These are phyloP conservation scores for Theonella swinhoei DNA, from an alignment of 37 sponge, comb jelly and placozoan genomes.

Conservation along the genomic window DNA sequence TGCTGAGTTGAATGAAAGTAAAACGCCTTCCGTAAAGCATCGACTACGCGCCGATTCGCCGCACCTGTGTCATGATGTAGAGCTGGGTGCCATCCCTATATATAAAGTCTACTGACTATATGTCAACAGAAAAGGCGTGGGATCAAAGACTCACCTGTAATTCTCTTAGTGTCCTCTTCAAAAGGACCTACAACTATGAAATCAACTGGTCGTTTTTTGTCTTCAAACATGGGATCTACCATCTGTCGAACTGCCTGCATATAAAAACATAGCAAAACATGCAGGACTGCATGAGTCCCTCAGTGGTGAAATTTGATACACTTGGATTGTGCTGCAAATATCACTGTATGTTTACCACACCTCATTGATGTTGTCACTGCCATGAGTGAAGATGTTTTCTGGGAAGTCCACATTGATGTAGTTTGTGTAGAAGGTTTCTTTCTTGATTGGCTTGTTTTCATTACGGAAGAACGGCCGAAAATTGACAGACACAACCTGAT, in stretches of 20 bases:
- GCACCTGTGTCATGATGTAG: too few relatives aligned
- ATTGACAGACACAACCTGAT: not conserved
- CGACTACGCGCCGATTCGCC: too few relatives aligned
- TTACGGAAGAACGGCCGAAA: not conserved
- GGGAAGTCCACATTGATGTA: not conserved
- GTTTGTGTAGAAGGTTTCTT: not conserved
- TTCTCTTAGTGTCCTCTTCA: slow-evolving; percentile 9
- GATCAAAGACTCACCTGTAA: slow-evolving; percentile 5
- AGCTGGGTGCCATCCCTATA: too few relatives aligned
- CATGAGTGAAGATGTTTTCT: not conserved
- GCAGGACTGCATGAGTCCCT: not conserved
- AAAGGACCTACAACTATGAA: slow-evolving; percentile 46
- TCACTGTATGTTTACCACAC: not conserved
- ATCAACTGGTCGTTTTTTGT: not conserved
- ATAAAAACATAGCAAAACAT: not conserved
- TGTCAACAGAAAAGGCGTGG: not conserved
- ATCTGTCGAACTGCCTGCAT: not conserved
- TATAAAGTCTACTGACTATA: too few relatives aligned
- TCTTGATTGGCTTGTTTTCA: not conserved
- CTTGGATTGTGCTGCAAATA: not conserved
- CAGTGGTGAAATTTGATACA: not conserved
- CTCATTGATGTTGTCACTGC: not conserved
- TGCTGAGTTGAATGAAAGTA: too few relatives aligned
- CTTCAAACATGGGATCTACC: not conserved
- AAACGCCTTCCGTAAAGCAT: too few relatives aligned